Base-by-base conservation (phyloP, 2,113 vertebrate species). In the Crotalus horridus region DNA sequence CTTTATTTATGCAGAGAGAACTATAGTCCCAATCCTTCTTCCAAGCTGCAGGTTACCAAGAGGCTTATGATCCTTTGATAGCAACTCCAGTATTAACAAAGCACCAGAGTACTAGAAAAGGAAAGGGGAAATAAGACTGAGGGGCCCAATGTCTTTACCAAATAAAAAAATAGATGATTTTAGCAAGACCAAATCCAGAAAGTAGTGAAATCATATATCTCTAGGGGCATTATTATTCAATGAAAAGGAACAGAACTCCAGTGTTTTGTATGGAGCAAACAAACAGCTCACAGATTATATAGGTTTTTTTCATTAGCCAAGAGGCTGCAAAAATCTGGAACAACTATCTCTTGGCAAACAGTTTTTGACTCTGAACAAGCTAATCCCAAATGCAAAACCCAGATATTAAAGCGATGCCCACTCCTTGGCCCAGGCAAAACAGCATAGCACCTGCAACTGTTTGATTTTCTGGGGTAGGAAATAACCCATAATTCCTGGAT, bases 1-100 rank as follows among this genome's bases (percentile, higher is more conserved):
- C 95, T 94, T 81, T 54, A 56, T 39, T 51, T 94, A 89, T 88
- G 64, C 2, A 20, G 17, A 58, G 51, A 56, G 69, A 53, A 51
- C 53, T 11, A 59, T 89, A 61, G 33, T 92, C 81, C 56, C 54
- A 89, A 91, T 86, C 58, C 87, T 56, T 61, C 33, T 64, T 11
- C 23, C 85, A 55, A 11, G 12, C 55, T 26, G 46, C 90, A 87
- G 85, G 93, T 90, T 46, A 58, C 81, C 88, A 24, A 91, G 54
- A 56, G 93, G 64, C 92, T 90, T 46, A 1, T 0, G 51, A 7
- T 90, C 61, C 51, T 29, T 88, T 2, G 59, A 81, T 13, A 26
- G 74, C 53, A 55, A 7, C 87, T 51, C 24, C 33, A 23, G 1
- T 59, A 11, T 59, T 24, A 39, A 7, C 88, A 59, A 51, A 88